Evolutionary conservation across 2,113 vertebrate genomes (phyloP), one percentile per base, ranked within the genome.

Genomic region (Gracilinanus agilis): DNA sequence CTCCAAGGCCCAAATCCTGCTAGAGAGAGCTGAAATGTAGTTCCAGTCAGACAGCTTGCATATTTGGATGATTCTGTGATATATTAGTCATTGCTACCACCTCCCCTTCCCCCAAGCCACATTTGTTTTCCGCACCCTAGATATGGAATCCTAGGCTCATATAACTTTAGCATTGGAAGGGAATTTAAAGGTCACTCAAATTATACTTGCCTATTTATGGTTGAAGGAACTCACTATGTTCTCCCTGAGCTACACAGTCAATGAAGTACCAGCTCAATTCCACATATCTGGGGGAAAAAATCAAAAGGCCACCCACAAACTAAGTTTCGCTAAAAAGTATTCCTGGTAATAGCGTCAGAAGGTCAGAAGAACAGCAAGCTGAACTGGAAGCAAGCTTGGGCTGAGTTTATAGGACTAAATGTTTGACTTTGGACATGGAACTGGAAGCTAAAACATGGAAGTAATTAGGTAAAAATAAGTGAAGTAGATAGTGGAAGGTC

Each of bases 401-500:
- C 55, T 58, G 92, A 40, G 89, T 90, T 67, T 92, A 54, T 40
- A 61, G 95, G 11, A n/a, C 54, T 49, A 67, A 94, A n/a, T 11
- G 53, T 92, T 94, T 0, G 21, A 75, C 94, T 96, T 67, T 90
- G 95, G 91, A 92, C 13, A 8, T 40, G 91, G 88, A 54, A 55
- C 88, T 2, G 0, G 54, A 10, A 40, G 49, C n/a, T 90, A 49
- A 34, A 90, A 49, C 90, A 58, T n/a, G 94, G 49, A 90, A 90
- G 90, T 83, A 58, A 24, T 8, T 91, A 58, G 44, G 54, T 24
- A 91, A 61, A 44, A 90, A 29, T 92, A 44, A 75, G n/a, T 75
- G 67, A 75, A 75, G 34, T 29, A 83, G 67, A 83, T 19, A 40
- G 40, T 27, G 44, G 40, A n/a, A 92, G 54, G 40, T 8, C 16